Evolutionary conservation across 2,113 vertebrate species (phyloP).

Genomic region (Corythornis cristatus): DNA sequence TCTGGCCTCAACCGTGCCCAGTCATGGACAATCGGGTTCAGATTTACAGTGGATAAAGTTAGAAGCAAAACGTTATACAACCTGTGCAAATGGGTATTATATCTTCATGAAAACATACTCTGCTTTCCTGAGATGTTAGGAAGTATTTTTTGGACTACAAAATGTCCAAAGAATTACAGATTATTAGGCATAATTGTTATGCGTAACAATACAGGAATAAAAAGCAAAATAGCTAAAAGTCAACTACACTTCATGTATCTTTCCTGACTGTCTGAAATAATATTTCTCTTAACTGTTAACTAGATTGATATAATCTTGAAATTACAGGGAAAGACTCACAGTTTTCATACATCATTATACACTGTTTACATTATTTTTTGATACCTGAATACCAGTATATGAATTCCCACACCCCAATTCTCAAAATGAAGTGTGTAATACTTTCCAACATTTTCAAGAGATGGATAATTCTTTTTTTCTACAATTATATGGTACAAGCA

Average conservation of each 20-base stretch:
- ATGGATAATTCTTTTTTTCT: not conserved
- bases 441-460: not conserved
- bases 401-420: not conserved
- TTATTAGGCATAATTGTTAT: not conserved
- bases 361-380: not conserved
- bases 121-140: not conserved
- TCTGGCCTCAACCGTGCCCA: not conserved
- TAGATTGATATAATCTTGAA: not conserved
- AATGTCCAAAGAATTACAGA: not conserved
- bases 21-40: not conserved
- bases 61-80: not conserved
- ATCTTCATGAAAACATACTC: not conserved
- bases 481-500: not conserved
- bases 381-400: not conserved
- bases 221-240: not conserved
- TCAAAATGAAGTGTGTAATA: not conserved
- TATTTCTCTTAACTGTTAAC: not conserved
- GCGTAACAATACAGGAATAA: not conserved
- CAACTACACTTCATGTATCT: not conserved
- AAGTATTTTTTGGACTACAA: not conserved
- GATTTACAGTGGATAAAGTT: not conserved
- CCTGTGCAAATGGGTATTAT: not conserved
- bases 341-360: not conserved
- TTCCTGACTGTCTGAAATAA: not conserved
- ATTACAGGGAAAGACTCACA: not conserved